Percentiles rank a stretch among this genome's conserved stretches.
These are phyloP conservation scores for Cyprinodon brontotheroides DNA, from an alignment of 2,113 vertebrate species.

Conservation along the genomic window DNA sequence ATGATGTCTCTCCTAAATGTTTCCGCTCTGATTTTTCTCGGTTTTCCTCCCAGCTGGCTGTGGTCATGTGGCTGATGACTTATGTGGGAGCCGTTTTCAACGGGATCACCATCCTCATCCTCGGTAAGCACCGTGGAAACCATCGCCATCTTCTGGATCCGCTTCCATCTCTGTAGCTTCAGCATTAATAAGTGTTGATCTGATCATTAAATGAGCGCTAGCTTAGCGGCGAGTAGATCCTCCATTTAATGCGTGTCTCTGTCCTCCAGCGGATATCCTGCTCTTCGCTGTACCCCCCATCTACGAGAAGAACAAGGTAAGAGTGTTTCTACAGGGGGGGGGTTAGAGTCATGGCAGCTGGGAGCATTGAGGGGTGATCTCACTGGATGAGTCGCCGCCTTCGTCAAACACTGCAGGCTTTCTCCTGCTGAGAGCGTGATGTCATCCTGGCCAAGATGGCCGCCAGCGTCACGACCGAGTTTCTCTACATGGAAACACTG, in stretches of 20 bases:
- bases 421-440: constrained; percentile 45
- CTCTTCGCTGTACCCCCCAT: constrained; percentile 85
- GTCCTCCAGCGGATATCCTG: constrained; percentile 82
- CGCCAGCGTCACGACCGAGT: not conserved
- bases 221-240: not conserved
- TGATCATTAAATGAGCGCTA: too few species aligned
- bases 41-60: constrained; percentile 81
- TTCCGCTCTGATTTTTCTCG: not conserved
- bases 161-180: too few species aligned
- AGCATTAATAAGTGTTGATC: too few species aligned
- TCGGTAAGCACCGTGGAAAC: constrained; percentile 79
- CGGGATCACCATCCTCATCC: constrained; percentile 91
- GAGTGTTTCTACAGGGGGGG: constrained; percentile 8
- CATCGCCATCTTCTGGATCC: too few species aligned
- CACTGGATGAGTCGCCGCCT: constrained; percentile 35
- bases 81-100: constrained; percentile 93
- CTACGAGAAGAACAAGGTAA: constrained; percentile 94
- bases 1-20: not conserved
- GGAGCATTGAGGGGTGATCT: constrained; percentile 28
- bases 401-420: constrained; percentile 50
- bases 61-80: constrained; percentile 92
- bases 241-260: not conserved
- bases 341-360: constrained; percentile 1
- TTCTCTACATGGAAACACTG: too few species aligned
- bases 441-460: constrained; percentile 5